Conservation (phyloP, 1,140 invertebrate genomes). For the Drosophila littoralis region DNA sequence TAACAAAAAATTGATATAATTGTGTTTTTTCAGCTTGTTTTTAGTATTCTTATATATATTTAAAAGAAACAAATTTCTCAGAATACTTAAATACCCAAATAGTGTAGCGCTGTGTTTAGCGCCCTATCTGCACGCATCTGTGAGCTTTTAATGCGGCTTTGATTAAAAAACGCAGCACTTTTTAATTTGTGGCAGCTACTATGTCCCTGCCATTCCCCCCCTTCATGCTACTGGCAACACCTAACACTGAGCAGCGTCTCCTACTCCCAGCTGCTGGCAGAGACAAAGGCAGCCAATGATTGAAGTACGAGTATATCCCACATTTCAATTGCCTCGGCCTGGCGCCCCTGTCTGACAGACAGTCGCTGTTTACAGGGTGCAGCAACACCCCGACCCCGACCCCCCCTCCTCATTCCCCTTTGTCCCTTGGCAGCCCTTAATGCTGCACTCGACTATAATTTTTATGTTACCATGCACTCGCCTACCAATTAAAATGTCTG, state of each 20-base stretch:
- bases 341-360: conserved; percentile 41
- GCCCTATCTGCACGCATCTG: conserved; percentile 12
- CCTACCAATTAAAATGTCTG: conserved; percentile 83
- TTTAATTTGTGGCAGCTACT: conserved; percentile 74
- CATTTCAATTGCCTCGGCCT: conserved; percentile 75
- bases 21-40: too few species aligned
- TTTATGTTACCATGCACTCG: conserved; percentile 82
- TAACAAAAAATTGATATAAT: too few species aligned
- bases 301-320: conserved; percentile 76
- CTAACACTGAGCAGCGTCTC: conserved; percentile 1
- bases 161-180: conserved; percentile 80
- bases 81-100: background rate
- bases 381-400: background rate
- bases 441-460: conserved; percentile 72
- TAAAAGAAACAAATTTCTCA: too few species aligned
- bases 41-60: too few species aligned
- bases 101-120: conserved; percentile 33
- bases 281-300: conserved; percentile 81
- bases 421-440: conserved; percentile 34
- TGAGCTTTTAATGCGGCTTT: conserved; percentile 73
- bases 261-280: background rate
- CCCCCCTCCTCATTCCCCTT: background rate
- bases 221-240: conserved; percentile 11
- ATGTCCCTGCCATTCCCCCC: background rate
- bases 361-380: conserved; percentile 49